These are phyloP conservation scores for Campaea margaritaria DNA, from an alignment of 2,888 invertebrate species.

Conservation along the genomic window DNA sequence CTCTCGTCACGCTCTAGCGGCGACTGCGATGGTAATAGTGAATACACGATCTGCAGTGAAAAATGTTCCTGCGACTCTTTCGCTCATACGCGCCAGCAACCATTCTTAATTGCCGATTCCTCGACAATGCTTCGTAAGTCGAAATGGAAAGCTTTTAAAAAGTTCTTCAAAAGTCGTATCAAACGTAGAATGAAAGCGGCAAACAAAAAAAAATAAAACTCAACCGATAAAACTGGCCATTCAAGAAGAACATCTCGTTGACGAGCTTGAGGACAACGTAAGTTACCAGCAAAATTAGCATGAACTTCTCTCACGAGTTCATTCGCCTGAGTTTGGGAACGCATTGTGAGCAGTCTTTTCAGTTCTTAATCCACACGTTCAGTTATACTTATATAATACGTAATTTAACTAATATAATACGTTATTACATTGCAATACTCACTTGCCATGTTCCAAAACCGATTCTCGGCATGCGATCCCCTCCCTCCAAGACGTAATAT, in stretches of 20 bases:
- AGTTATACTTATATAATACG: background rate
- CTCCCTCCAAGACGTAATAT: slow-evolving; percentile 72
- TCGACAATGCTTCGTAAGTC: slow-evolving; percentile 54
- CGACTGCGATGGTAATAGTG: slow-evolving; percentile 53
- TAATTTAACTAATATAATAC: background rate
- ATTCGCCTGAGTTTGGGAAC: slow-evolving; percentile 14
- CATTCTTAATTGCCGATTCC: slow-evolving; percentile 65
- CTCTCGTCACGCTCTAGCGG: slow-evolving; percentile 61
- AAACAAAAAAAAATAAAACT: slow-evolving; percentile 32
- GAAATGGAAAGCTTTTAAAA: slow-evolving; percentile 62
- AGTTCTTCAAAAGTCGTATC: slow-evolving; percentile 50
- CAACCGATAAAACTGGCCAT: slow-evolving; percentile 29
- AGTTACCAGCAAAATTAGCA: slow-evolving; percentile 5
- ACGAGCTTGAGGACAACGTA: slow-evolving; percentile 14
- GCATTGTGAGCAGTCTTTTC: background rate
- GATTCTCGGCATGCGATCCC: slow-evolving; percentile 88
- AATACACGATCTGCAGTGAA: slow-evolving; percentile 51
- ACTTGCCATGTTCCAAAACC: slow-evolving; percentile 94
- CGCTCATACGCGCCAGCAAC: slow-evolving; percentile 51
- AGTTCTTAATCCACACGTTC: too few species aligned
- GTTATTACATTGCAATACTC: slow-evolving; percentile 61
- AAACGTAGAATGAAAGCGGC: slow-evolving; percentile 45
- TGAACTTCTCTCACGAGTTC: slow-evolving; percentile 34
- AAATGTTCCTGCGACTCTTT: slow-evolving; percentile 58
- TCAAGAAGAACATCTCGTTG: slow-evolving; percentile 8